phyloP scores from a whole-genome alignment of 2,797 vertebrate genomes.

The Mormyrops boulengeri region DNA sequence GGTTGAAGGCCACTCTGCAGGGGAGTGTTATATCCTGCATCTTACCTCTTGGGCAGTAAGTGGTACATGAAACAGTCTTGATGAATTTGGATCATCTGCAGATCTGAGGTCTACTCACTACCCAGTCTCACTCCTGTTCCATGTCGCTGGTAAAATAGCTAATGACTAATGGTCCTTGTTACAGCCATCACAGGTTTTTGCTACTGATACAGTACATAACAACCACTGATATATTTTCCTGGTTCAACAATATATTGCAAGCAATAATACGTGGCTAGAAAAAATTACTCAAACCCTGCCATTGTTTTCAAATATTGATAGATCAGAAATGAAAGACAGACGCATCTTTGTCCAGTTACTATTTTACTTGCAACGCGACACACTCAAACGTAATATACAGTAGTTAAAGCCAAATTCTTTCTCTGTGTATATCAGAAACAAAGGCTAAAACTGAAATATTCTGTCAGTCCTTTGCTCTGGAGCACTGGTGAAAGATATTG shows the following conservation, averaged over 20 bases:
- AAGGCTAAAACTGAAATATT: background rate
- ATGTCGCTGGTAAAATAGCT: background rate
- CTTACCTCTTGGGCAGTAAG: background rate
- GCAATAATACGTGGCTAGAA: background rate
- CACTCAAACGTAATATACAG: background rate
- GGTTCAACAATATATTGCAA: background rate
- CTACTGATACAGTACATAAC: background rate
- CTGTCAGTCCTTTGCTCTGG: background rate
- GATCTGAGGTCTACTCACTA: background rate
- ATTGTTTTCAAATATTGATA: background rate
- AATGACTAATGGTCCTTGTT: background rate
- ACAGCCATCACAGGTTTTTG: background rate
- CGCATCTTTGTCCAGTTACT: background rate
- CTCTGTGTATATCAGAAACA: background rate
- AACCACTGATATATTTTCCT: background rate
- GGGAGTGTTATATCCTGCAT: background rate
- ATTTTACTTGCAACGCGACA: background rate
- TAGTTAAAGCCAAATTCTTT: background rate
- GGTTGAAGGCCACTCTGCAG: background rate
- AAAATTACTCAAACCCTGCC: background rate
- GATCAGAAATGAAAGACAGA: background rate
- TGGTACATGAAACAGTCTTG: constrained; percentile 1
- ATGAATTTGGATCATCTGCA: background rate
- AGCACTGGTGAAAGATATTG: background rate
- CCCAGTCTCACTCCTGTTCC: background rate